Conservation (phyloP, 2,797 vertebrate species). For the Malurus leucopterus region DNA sequence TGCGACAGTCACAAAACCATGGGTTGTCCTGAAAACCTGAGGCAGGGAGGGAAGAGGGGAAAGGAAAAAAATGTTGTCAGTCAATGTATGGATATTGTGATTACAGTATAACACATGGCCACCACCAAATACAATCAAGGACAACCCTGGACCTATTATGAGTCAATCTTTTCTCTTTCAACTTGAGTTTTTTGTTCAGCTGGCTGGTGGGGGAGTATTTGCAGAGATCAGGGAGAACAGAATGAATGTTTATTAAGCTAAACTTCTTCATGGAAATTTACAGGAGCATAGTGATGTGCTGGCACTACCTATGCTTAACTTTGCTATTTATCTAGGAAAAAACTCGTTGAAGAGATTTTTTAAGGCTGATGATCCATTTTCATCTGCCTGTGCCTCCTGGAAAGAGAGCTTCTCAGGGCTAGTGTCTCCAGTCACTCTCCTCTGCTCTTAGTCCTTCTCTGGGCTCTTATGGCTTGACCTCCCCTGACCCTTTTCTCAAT, state of each 20-base stretch:
- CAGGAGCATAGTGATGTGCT: neutral
- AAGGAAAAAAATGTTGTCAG: neutral
- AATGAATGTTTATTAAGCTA: neutral
- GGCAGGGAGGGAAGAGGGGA: neutral
- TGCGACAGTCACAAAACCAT: slow-evolving; percentile 94
- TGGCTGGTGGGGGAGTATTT: neutral
- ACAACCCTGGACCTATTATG: neutral
- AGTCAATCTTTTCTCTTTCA: neutral
- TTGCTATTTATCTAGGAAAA: neutral
- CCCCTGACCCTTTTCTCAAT: neutral
- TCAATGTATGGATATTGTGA: neutral
- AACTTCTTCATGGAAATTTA: neutral
- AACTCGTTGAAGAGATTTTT: neutral
- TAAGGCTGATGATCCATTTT: neutral
- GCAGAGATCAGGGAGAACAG: neutral
- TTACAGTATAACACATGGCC: neutral
- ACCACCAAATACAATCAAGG: neutral
- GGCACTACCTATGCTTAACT: neutral
- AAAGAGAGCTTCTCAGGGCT: neutral
- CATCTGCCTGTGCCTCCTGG: neutral
- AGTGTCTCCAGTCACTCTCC: neutral
- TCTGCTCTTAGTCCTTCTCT: neutral
- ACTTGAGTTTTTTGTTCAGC: neutral
- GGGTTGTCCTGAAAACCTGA: slow-evolving; percentile 95
- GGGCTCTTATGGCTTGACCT: neutral